Conservation (phyloP, 2,797 vertebrate genomes). For the Halcyon chelicuti region DNA sequence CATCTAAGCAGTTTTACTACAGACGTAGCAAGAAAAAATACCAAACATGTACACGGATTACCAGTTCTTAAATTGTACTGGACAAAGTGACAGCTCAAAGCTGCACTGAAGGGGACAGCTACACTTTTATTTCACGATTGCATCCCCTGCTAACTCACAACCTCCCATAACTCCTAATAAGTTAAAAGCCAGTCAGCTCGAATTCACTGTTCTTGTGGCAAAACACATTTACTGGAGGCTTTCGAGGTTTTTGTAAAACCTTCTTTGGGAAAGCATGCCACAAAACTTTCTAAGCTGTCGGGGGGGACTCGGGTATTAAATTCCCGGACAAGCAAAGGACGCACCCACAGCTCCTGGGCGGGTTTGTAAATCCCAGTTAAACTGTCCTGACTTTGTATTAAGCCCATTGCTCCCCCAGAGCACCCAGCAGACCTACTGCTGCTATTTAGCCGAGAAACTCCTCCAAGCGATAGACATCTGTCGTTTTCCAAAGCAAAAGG, state of each 20-base stretch:
- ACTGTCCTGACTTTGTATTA: neutral
- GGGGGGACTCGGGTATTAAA: accelerated
- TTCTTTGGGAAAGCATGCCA: neutral
- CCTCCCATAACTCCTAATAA: neutral
- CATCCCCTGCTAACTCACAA: neutral
- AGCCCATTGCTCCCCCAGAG: neutral
- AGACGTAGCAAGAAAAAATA: neutral
- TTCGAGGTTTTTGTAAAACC: neutral
- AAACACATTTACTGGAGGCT: neutral
- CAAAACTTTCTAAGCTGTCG: neutral
- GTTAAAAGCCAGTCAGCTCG: neutral
- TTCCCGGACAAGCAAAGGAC: neutral
- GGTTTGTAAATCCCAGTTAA: conserved; percentile 33
- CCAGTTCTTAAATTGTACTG: neutral
- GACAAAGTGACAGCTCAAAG: neutral
- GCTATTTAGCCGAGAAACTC: neutral
- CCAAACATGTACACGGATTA: neutral
- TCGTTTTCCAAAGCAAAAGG: neutral
- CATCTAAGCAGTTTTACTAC: neutral
- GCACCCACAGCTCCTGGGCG: neutral
- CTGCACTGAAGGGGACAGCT: neutral
- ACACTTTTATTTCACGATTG: neutral
- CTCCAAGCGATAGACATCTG: neutral
- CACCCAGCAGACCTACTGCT: neutral
- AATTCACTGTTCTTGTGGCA: neutral